Base-by-base conservation (phyloP, 2,113 vertebrate species). In the Caloenas nicobarica region DNA sequence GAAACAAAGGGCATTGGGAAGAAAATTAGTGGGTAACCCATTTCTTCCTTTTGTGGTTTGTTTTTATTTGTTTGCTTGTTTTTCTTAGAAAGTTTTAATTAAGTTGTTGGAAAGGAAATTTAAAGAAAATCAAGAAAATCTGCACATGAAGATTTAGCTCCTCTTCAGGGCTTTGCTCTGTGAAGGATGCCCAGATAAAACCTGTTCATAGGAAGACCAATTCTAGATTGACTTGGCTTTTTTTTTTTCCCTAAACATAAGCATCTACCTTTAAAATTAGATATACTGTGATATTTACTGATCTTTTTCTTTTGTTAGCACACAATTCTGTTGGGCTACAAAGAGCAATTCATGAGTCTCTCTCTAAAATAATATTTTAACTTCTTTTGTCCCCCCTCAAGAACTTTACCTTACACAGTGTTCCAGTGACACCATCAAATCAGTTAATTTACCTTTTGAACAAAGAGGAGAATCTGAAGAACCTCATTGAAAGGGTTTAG, bases 371-470 rank as follows among this genome's bases (percentile, higher is more conserved):
- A n/a, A n/a, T n/a, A n/a, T n/a, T n/a, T n/a, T n/a, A n/a, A n/a
- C 46, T 89, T 91, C 50, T 60, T 88, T 93, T 81, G 88, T 65
- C 88, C 34, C 10, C 58, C 53, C 29, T 21, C 57, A 2, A 91
- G 87, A 83, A 83, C 54, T 93, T 95, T 94, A 61, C 80, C 68
- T 91, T 51, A 91, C 25, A 36, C 50, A 57, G 46, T 71, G 68
- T 93, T 90, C 25, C 44, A 84, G 50, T 89, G 82, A 74, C 50
- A 64, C 53, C n/a, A 88, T 89, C 72, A 88, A 93, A 95, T 78
- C 58, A 42, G 26, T 86, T 71, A 65, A 95, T 89, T 85, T 72
- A 86, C 13, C 31, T 91, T 86, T 83, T 28, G 18, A 83, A 33
- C 11, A 62, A 68, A 88, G 51, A 93, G 22, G 54, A 85, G 24